Evolutionary conservation across 2,888 invertebrate species (phyloP), one percentile per base, ranked within the genome.

Genomic region (Drosophila phalerata): DNA sequence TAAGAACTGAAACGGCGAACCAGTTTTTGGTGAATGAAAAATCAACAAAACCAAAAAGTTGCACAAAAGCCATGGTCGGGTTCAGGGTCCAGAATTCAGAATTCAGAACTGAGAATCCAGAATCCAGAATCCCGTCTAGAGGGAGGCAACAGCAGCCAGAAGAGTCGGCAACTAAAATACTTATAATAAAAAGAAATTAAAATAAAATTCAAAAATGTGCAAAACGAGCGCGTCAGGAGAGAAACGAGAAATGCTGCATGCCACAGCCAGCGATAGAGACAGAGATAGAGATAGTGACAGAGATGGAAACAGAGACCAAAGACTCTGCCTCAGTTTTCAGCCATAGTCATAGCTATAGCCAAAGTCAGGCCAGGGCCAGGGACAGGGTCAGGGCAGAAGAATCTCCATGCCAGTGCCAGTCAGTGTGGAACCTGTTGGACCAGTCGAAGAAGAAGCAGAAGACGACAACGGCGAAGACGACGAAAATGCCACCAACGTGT

Each of bases 401-500:
- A 87, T 87, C 87, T 69, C 42, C 42, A 42, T 42, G 17, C 19
- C 15, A 15, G 15, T 15, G 38, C 63, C 67, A 82, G 81, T 74
- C 81, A 77, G 76, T 66, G 72, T 90, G 88, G 88, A 89, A 89
- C 88, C 88, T 90, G 88, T 89, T 89, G 89, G 90, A 89, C 88
- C 90, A 90, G 88, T 82, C 81, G 62, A 55, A 38, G 47, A 49
- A 52, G 40, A 42, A 37, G 37, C 17, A 47, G 56, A 40, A 38
- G 28, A 19, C 63, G 71, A 55, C 56, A 40, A 65, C 72, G 69
- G 66, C 71, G 30, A 30, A 1, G 30, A 30, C 30, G 56, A 77
- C 73, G 42, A 62, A 32, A 86, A 86, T 88, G 89, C 85, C 85
- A 86, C 85, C 85, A 86, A 86, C 85, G 89, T 86, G 85, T 86